phyloP scores from a whole-genome alignment of 92 coral and sea anemone species.

The Diadumene lineata region DNA sequence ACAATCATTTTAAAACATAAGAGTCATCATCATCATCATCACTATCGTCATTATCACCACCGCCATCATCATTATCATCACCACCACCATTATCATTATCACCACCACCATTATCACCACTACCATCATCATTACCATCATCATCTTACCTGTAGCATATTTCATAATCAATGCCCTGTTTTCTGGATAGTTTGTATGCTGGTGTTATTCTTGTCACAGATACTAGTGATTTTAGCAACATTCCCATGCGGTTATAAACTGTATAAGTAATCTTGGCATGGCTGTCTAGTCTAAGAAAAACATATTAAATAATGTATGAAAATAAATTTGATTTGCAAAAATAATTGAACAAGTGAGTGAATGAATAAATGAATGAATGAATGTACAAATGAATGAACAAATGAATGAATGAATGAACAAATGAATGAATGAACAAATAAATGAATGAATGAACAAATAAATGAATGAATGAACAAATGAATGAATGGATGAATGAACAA shows the following conservation, averaged over 20 bases:
- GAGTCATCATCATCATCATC: too few species aligned
- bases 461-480: too few species aligned
- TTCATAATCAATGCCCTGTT: constrained; percentile 84
- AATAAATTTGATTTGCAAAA: too few species aligned
- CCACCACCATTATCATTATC: background rate
- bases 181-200: constrained; percentile 88
- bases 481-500: too few species aligned
- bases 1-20: background rate
- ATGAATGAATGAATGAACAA: too few species aligned
- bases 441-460: too few species aligned
- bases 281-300: constrained; percentile 57
- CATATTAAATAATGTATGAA: too few species aligned
- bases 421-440: too few species aligned
- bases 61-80: background rate
- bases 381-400: too few species aligned
- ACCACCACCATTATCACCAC: background rate
- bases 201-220: constrained; percentile 94
- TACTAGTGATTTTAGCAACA: constrained; percentile 83
- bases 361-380: too few species aligned
- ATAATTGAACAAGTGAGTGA: too few species aligned
- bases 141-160: constrained; percentile 80
- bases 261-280: constrained; percentile 86
- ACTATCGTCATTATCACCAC: background rate
- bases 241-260: constrained; percentile 94
- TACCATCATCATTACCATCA: background rate